A percentile compares a stretch with the other conserved stretches of the same genome.
phyloP scores from a whole-genome alignment of 2,113 vertebrate species.

The Oostethus manadensis region DNA sequence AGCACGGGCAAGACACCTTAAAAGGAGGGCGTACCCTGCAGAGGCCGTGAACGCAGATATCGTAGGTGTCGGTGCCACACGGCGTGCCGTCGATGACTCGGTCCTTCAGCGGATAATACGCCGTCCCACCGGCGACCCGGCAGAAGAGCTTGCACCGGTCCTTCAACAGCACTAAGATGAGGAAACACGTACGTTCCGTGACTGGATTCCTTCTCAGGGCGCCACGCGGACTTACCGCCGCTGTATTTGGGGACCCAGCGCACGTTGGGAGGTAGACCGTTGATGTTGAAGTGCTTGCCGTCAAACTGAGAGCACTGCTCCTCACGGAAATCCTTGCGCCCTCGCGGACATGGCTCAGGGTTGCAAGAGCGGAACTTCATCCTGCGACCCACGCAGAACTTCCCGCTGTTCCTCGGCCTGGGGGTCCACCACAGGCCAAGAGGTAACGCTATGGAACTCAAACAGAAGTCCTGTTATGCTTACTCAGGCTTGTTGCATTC shows the following conservation, averaged over 20 bases:
- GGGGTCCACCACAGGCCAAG: neutral
- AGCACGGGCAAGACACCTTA: neutral
- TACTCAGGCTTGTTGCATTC: conserved; percentile 93
- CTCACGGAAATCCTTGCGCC: conserved; percentile 85
- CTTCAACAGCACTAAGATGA: conserved; percentile 83
- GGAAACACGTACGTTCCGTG: too few relatives aligned
- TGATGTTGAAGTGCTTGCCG: conserved; percentile 95
- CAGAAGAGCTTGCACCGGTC: conserved; percentile 98
- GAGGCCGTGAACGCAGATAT: conserved; percentile 97
- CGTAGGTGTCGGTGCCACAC: conserved; percentile 86
- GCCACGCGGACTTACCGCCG: conserved; percentile 81
- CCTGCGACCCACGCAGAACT: conserved; percentile 90
- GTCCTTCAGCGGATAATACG: conserved; percentile 93
- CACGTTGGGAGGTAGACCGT: conserved; percentile 85
- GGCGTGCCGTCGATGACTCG: conserved; percentile 89
- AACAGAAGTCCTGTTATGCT: conserved; percentile 34
- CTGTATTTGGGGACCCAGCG: conserved; percentile 96
- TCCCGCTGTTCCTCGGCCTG: conserved; percentile 90
- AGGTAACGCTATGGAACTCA: too few relatives aligned
- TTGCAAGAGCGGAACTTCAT: conserved; percentile 98
- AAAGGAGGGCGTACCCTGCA: conserved; percentile 79
- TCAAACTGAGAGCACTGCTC: conserved; percentile 92
- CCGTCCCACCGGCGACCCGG: conserved; percentile 85
- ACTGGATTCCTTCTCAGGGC: neutral
- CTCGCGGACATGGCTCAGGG: conserved; percentile 88